phyloP scores from a whole-genome alignment of 2,888 invertebrate genomes.

The Noctua comes region DNA sequence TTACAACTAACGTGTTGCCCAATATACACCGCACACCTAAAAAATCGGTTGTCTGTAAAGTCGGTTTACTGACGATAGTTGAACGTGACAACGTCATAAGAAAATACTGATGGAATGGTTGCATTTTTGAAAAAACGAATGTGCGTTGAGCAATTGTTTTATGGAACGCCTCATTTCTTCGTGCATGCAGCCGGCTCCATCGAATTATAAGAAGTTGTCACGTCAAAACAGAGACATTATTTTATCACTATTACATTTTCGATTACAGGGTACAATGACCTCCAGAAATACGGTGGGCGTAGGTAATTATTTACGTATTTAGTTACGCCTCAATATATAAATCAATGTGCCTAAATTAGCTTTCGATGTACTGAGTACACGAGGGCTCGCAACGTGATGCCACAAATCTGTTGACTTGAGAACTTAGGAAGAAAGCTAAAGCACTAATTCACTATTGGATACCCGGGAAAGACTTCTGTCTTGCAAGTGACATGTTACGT shows the following conservation, averaged over 20 bases:
- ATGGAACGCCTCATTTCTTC: too few relatives aligned
- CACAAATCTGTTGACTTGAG: slow-evolving; percentile 27
- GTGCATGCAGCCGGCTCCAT: too few relatives aligned
- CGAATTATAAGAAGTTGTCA: too few relatives aligned
- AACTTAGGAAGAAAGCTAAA: neutral
- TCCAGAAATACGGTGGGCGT: slow-evolving; percentile 12
- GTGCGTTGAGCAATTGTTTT: too few relatives aligned
- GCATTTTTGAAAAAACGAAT: too few relatives aligned
- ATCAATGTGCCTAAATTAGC: slow-evolving; percentile 29
- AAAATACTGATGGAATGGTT: too few relatives aligned
- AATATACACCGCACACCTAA: neutral
- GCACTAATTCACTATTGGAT: neutral
- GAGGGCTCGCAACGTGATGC: slow-evolving; percentile 30
- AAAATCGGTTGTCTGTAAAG: too few relatives aligned
- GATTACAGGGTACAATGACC: neutral
- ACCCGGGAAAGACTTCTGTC: neutral
- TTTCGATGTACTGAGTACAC: slow-evolving; percentile 6
- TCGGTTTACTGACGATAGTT: too few relatives aligned
- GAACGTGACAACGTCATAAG: too few relatives aligned
- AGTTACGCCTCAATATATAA: slow-evolving; percentile 1
- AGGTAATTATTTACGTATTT: slow-evolving; percentile 11
- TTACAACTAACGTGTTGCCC: neutral
- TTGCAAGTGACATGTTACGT: neutral
- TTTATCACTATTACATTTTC: neutral
- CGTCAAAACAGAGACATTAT: neutral